Evolutionary conservation across 2,113 vertebrate genomes (phyloP).

Genomic region (Argyrosomus japonicus): DNA sequence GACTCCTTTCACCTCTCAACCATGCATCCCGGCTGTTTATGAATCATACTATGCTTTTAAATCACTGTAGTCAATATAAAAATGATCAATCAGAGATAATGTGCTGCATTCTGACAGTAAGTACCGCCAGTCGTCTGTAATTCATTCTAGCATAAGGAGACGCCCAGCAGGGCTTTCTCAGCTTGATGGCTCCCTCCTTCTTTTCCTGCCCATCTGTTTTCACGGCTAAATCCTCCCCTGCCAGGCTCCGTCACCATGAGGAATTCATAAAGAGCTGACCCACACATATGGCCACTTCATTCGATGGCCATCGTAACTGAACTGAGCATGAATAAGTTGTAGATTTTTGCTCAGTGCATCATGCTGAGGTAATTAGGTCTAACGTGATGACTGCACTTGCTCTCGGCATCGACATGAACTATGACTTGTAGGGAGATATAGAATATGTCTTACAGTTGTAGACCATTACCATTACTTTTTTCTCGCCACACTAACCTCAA

Average conservation of each 20-base stretch:
- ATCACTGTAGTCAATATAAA: conserved; percentile 36
- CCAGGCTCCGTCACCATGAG: conserved; percentile 65
- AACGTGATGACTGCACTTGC: conserved; percentile 26
- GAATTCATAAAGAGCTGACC: conserved; percentile 74
- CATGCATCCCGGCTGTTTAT: background rate
- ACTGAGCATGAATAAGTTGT: conserved; percentile 48
- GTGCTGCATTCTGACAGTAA: conserved; percentile 56
- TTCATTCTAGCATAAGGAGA: conserved; percentile 69
- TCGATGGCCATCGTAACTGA: conserved; percentile 55
- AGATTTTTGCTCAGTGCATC: conserved; percentile 47
- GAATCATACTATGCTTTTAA: background rate
- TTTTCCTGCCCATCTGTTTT: conserved; percentile 80
- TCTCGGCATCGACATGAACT: conserved; percentile 14
- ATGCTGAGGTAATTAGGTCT: conserved; percentile 41
- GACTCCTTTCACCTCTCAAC: background rate
- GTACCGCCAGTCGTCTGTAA: conserved; percentile 61
- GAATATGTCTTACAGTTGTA: conserved; percentile 4
- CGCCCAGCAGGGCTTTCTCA: conserved; percentile 68
- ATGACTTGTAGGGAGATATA: background rate
- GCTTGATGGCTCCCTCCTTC: conserved; percentile 73
- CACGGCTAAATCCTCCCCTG: conserved; percentile 70
- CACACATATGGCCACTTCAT: conserved; percentile 76
- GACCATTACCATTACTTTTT: background rate
- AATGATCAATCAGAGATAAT: conserved; percentile 58
- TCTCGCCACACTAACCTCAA: background rate